Evolutionary conservation across 1,140 invertebrate species (phyloP), one percentile per base, ranked within the genome.

Genomic region (Euglossa dilemma): DNA sequence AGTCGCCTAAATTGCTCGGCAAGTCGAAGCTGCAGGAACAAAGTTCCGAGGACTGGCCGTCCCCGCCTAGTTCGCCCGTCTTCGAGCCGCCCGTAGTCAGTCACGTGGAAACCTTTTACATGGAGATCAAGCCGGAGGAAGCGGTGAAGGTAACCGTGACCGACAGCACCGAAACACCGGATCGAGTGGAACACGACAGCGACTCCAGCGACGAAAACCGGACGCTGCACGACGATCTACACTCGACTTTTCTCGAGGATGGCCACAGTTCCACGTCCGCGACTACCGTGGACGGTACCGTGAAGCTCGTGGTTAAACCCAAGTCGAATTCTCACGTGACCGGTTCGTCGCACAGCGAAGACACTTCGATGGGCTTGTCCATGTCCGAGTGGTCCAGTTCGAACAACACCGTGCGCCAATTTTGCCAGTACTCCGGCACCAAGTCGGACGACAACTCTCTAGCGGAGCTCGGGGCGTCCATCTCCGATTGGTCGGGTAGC

Each of bases 321-420:
- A 97, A 97, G 85, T 94, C 94, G 95, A 97, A 95, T 96, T 97
- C 93, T 95, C 96, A 73, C 95, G 97, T 92, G 96, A 97, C 93
- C 1, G 94, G 93, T 14, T 94, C 93, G 2, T 97, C 97, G 0
- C 97, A 97, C 91, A 97, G 97, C 28, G 97, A 97, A 92, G 97
- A 98, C 90, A 98, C 97, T 2, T 97, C 97, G 0, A 97, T 97
- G 92, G 97, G 97, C 25, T 93, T 97, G 50, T 97, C 97, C 85
- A 96, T 97, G 90, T 97, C 97, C 2, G 97, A 98, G 87, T 98
- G 97, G 97, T 97, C 97, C 0, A 97, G 97, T 57, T 97, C 97
- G 45, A 97, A 96, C 3, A 97, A 97, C 87, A 97, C 97, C 0
- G 97, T 97, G 0, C 95, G 96, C 23, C 96, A 97, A 90, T 97